Base-by-base conservation (phyloP, 1,140 invertebrate genomes). In the Trichoplusia ni region DNA sequence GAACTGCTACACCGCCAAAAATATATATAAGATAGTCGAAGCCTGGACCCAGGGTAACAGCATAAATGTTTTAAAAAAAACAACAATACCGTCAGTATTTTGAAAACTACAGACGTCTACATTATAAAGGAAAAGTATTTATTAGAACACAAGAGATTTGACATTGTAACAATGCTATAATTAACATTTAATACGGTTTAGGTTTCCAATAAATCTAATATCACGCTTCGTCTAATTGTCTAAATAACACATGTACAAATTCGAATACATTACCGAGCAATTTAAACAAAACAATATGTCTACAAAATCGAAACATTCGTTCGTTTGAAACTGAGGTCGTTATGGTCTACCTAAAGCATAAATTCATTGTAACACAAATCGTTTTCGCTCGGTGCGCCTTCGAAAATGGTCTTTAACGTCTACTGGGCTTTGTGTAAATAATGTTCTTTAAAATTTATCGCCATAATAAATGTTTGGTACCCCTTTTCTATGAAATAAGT, bases 371-470 rank as follows among this genome's bases (percentile, higher is more conserved):
- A 79, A 77, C 77, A 75, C 68, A 78, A 77, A 77, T 77, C 71
- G 72, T 67, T 67, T 70, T 64, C 75, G 73, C 73, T 63, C 77
- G 70, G 67, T 63, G 60, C 80, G 74, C 78, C 81, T 81, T 82
- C 73, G 74, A 77, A 85, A 88, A 86, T 75, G 82, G 79, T 79
- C 79, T 81, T 81, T 86, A 86, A 84, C 82, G 84, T 86, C 84
- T 66, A 61, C 75, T 71, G 67, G 70, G 84, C 86, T 89, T 89
- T 89, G 80, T 82, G 81, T 84, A 85, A 87, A 87, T 89, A 89
- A 86, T 87, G 86, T 86, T 85, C 76, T 76, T 75, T 73, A 77
- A 74, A 89, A 89, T 89, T 89, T 87, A 89, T 86, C 70, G 82
- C 77, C 68, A 77, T 82, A 87, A 87, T 89, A 84, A 89, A 87